Conservation (phyloP, 2,888 invertebrate genomes). For the Nasonia oneida region DNA sequence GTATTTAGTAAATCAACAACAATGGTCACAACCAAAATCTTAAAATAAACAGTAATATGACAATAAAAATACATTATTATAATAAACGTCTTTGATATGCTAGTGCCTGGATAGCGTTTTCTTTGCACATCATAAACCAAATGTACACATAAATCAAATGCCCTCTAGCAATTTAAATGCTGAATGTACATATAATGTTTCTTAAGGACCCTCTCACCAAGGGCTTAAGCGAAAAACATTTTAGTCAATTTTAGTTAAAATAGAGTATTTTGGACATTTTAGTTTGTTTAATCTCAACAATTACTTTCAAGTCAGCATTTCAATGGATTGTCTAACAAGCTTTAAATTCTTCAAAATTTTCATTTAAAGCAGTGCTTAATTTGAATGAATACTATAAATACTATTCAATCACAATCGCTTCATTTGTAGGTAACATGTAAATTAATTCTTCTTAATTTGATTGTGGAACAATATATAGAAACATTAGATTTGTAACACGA, state of each 20-base stretch:
- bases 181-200: not conserved
- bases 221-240: not conserved
- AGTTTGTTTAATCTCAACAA: not conserved
- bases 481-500: too few relatives aligned
- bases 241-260: not conserved
- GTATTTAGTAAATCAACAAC: not conserved
- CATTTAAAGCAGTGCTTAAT: not conserved
- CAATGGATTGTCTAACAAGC: conserved; percentile 5
- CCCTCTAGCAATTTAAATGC: not conserved
- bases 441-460: too few relatives aligned
- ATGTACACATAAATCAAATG: not conserved
- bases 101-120: not conserved
- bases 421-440: not conserved
- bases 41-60: not conserved
- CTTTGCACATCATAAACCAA: conserved; percentile 2
- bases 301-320: conserved; percentile 7
- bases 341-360: not conserved
- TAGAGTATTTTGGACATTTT: not conserved
- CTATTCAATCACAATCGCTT: not conserved
- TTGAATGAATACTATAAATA: conserved; percentile 3
- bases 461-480: too few relatives aligned
- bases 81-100: not conserved
- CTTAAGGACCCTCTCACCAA: not conserved
- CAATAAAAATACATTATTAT: not conserved
- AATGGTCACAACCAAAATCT: not conserved